Evolutionary conservation across 2,888 invertebrate genomes (phyloP).

Genomic region (Itoplectis maculator): DNA sequence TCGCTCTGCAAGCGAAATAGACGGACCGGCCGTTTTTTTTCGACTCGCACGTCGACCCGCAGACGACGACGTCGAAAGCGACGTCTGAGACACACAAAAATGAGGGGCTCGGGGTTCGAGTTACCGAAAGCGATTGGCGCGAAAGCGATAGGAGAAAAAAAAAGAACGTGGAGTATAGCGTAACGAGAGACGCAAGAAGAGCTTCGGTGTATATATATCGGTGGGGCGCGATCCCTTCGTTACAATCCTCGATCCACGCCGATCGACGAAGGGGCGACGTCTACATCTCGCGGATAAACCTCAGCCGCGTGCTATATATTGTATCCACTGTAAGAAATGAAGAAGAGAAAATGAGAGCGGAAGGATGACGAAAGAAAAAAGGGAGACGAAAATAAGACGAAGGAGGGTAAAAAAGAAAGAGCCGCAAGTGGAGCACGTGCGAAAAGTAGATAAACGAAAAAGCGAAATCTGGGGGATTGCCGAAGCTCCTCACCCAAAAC

Average conservation of each 20-base stretch:
- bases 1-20: not conserved
- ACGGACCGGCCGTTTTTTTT: not conserved
- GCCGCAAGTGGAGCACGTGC: not conserved
- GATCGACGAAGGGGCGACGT: slow-evolving; percentile 4
- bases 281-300: not conserved
- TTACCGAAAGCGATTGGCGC: slow-evolving; percentile 10
- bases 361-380: not conserved
- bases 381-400: not conserved
- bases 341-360: slow-evolving; percentile 1
- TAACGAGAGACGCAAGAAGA: slow-evolving; percentile 9
- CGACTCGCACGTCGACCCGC: not conserved
- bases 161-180: slow-evolving; percentile 10
- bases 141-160: slow-evolving; percentile 8
- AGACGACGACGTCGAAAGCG: slow-evolving; percentile 1
- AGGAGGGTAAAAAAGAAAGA: not conserved
- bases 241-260: slow-evolving; percentile 3
- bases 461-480: slow-evolving; percentile 19
- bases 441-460: slow-evolving; percentile 8
- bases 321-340: slow-evolving; percentile 8
- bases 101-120: not conserved
- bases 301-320: not conserved
- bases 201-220: slow-evolving; percentile 18
- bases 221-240: not conserved
- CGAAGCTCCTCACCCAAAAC: slow-evolving; percentile 10
- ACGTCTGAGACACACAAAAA: not conserved